phyloP scores from a whole-genome alignment of 2,888 invertebrate species.

The Polietes domitor region DNA sequence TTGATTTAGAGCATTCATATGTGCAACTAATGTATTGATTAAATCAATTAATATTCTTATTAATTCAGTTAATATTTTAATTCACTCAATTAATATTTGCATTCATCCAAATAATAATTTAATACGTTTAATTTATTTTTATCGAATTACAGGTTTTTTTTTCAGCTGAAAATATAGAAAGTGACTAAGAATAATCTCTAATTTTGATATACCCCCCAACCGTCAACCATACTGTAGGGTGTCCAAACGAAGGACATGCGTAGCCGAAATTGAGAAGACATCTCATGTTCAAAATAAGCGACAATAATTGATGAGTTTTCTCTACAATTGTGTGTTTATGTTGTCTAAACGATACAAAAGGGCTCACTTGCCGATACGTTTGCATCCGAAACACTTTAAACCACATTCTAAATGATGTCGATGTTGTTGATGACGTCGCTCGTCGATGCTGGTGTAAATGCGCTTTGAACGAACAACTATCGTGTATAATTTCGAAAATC shows the following conservation, averaged over 20 bases:
- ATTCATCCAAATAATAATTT: no score
- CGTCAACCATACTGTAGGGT: background rate
- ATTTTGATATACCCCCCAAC: no score
- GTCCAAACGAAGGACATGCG: background rate
- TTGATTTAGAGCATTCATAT: no score
- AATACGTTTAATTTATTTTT: no score
- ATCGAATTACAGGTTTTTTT: no score
- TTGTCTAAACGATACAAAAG: slow-evolving; percentile 41
- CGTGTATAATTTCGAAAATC: background rate
- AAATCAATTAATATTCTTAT: no score
- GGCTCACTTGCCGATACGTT: slow-evolving; percentile 30
- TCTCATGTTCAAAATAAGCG: slow-evolving; percentile 47
- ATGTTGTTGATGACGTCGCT: slow-evolving; percentile 26
- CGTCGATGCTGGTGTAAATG: slow-evolving; percentile 3
- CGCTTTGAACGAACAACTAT: background rate
- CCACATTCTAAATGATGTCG: slow-evolving; percentile 45
- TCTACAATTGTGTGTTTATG: slow-evolving; percentile 33
- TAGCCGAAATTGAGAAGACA: background rate
- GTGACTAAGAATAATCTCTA: no score
- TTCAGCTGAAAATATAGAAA: no score
- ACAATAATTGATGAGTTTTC: slow-evolving; percentile 77
- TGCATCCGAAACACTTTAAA: slow-evolving; percentile 38
- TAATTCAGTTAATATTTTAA: no score
- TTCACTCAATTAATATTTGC: no score
- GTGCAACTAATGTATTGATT: no score